Evolutionary conservation across 2,113 vertebrate species (phyloP), one percentile per base, ranked within the genome.

Genomic region (Rhineura floridana): DNA sequence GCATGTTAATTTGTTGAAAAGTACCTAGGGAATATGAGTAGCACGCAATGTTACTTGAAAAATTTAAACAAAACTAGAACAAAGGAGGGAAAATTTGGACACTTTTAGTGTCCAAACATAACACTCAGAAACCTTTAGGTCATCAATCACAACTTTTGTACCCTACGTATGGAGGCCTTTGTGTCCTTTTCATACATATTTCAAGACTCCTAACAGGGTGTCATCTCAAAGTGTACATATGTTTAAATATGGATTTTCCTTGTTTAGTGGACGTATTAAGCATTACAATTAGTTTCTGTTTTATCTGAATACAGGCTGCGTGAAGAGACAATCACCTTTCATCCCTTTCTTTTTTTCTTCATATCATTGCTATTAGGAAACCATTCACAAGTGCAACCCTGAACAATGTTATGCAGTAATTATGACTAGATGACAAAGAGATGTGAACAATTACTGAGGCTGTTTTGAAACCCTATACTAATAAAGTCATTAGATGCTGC

Each of bases 341-440:
- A 95, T 96, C 91, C 93, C 94, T 94, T 91, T 46, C 88, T 87
- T 93, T 96, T 96, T 95, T 88, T 30, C 95, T 96, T 97, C 94
- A 30, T 97, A 96, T 97, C 93, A 93, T 90, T 92, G 95, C 93
- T 95, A 94, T 95, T 94, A 93, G 94, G 94, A 96, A 97, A 97
- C 95, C 96, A 97, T 96, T 97, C 95, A 95, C 96, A 97, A 96
- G 92, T 89, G 95, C 93, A 95, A 92, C 94, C 95, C 93, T 59
- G 85, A 96, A 98, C 97, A 98, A 98, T 97, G 92, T 94, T 92
- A 87, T 95, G 96, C 96, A 96, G 97, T 98, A 98, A 98, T 98
- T 98, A 98, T 98, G 98, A 98, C 96, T 97, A 97, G 97, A 97
- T 98, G 97, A 98, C 97, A 98, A 98, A 98, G 97, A 97, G 97